Base-by-base conservation (phyloP, 2,113 vertebrate species). In the Pavo muticus region DNA sequence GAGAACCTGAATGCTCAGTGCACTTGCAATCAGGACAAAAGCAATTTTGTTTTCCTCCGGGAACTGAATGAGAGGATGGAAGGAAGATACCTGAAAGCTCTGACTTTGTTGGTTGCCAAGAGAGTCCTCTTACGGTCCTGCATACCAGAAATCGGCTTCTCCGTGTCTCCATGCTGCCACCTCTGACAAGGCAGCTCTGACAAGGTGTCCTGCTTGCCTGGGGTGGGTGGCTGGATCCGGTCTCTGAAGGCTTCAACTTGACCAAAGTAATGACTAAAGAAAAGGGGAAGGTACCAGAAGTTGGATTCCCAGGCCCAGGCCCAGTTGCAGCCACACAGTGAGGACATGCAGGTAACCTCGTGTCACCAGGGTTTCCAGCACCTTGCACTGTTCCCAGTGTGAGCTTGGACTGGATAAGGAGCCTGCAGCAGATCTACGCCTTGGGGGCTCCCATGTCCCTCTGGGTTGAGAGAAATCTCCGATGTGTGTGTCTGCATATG, bases 241-340 rank as follows among this genome's bases (percentile, higher is more conserved):
- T 76, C 77, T 93, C 48, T 75, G 86, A 92, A 85, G 94, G 78
- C 68, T 94, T 93, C 83, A 91, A 80, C 63, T 27, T 87, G 95
- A 97, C 96, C 96, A 96, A 97, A 97, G 96, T 85, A 92, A 75
- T 86, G 78, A 94, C 84, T 96, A 59, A 40, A 61, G 71, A 60
- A 94, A 74, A 35, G 63, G 84, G 68, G 40, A 56, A 83, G 72
- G 88, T 70, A 87, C 56, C 68, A 68, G 0, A 0, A 12, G 40
- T 56, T 47, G 17, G 14, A 39, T 86, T 90, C 65, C 57, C 2
- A 5, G 52, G 68, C 52, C 30, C 54, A 68, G 91, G 76, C 45
- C 87, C 56, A 60, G 16, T 42, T 60, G 50, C 65, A 83, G 91
- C 77, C 44, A 71, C 3, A 1, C 72, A 77, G 63, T 3, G 1